phyloP scores from a whole-genome alignment of 2,113 vertebrate genomes.

The Nyctibius bracteatus region DNA sequence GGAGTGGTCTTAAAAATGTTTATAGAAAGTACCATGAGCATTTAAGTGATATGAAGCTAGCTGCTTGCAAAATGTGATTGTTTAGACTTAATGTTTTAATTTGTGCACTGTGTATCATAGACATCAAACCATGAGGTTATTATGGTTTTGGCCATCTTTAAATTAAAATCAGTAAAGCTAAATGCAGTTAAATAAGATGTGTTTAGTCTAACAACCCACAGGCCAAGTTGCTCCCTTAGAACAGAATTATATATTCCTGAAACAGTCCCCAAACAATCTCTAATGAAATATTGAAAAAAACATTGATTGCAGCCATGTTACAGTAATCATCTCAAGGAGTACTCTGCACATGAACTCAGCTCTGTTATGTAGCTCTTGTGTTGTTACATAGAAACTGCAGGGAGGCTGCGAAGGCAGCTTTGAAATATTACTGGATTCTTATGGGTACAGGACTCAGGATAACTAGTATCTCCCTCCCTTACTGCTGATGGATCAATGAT shows the following conservation, averaged over 20 bases:
- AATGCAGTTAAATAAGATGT: slow-evolving; percentile 53
- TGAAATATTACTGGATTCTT: background rate
- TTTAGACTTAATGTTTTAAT: background rate
- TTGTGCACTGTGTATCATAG: background rate
- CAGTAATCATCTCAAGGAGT: background rate
- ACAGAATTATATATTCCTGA: slow-evolving; percentile 3
- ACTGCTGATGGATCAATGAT: background rate
- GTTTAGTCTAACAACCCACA: slow-evolving; percentile 30
- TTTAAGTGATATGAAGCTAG: background rate
- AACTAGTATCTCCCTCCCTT: background rate
- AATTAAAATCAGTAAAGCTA: slow-evolving; percentile 24
- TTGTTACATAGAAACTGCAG: background rate
- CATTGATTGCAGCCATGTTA: background rate
- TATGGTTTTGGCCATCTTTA: slow-evolving; percentile 25
- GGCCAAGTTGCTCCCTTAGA: slow-evolving; percentile 39
- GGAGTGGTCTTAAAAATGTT: background rate
- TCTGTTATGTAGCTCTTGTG: background rate
- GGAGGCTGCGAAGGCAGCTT: background rate
- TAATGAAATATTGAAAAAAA: slow-evolving; percentile 35
- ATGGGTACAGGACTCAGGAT: background rate
- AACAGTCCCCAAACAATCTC: slow-evolving; percentile 29
- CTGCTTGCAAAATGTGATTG: background rate
- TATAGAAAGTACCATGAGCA: background rate
- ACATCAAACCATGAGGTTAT: slow-evolving; percentile 4
- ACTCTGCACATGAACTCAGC: background rate